These are phyloP conservation scores for Brachionus plicatilis DNA, from an alignment of 1,140 invertebrate species.

Conservation along the genomic window DNA sequence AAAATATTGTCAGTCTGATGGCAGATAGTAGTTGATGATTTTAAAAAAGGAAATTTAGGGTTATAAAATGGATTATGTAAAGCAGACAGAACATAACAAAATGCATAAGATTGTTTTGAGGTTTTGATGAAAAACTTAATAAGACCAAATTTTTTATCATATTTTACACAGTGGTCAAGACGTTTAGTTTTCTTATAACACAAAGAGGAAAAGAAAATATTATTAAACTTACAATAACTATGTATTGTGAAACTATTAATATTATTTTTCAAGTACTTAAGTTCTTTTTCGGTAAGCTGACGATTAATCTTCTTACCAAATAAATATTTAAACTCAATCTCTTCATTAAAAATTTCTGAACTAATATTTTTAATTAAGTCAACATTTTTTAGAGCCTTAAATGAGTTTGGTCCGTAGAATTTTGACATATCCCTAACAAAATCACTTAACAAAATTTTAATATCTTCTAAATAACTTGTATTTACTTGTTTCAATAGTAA, in stretches of 20 bases:
- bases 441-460: not conserved
- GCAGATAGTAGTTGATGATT: not conserved
- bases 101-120: not conserved
- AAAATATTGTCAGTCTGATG: not conserved
- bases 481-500: not conserved
- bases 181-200: too few species aligned
- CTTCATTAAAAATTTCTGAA: too few species aligned
- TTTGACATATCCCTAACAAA: not conserved
- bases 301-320: too few species aligned
- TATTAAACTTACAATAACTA: not conserved
- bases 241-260: not conserved
- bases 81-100: not conserved
- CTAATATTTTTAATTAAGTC: not conserved
- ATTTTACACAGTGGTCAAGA: not conserved
- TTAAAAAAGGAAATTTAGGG: not conserved
- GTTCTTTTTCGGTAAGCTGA: too few species aligned
- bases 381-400: too few species aligned
- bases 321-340: too few species aligned
- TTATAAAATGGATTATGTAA: not conserved
- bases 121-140: not conserved
- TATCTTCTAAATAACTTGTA: not conserved
- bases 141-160: not conserved
- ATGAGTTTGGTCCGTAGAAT: not conserved
- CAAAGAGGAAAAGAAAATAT: not conserved
- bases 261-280: too few species aligned